Base-by-base conservation (phyloP, 1,140 invertebrate species). In the Calosoma granatense region DNA sequence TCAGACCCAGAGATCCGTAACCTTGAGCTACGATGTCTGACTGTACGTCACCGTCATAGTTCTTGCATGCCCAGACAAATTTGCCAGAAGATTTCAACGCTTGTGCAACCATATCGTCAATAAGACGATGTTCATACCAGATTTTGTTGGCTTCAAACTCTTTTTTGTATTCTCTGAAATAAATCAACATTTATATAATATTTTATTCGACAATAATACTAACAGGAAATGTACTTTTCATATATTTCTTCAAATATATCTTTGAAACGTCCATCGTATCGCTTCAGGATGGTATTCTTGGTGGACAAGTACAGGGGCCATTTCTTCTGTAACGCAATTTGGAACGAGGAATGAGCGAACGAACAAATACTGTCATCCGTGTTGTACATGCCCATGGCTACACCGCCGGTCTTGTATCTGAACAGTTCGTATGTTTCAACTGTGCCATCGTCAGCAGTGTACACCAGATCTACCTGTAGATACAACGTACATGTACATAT, bases 61-160 rank as follows among this genome's bases (percentile, higher is more conserved):
- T 93, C 72, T 94, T 94, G 73, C 90, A 93, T 4, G 90, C 85
- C 90, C 90, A 94, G 1, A 94, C 86, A 73, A 93, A 93, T n/a
- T 88, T 88, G 55, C 90, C 90, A 55, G 61, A 36, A 19, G 87
- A 86, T 74, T 94, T 94, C 51, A 94, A 74, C 4, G 81, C 85
- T 72, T 94, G 90, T 9, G 92, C 92, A 20, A 94, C 91, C 89
- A 92, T 93, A 67, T 94, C 92, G 70, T 94, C 92, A 66, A 94
- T 94, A 20, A 94, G 74, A n/a, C 92, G 78, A 72, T 94, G 92
- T 72, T 94, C 92, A 70, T 94, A 94, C 86, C 87, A 92, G 61
- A 93, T 92, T 52, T 84, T 84, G 12, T 78, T 77, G 4, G 78
- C 80, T 61, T 93, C 87, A 74, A 84, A 94, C 55, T 87, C 67